phyloP scores from a whole-genome alignment of 2,888 invertebrate species.

The Rhagium mordax region DNA sequence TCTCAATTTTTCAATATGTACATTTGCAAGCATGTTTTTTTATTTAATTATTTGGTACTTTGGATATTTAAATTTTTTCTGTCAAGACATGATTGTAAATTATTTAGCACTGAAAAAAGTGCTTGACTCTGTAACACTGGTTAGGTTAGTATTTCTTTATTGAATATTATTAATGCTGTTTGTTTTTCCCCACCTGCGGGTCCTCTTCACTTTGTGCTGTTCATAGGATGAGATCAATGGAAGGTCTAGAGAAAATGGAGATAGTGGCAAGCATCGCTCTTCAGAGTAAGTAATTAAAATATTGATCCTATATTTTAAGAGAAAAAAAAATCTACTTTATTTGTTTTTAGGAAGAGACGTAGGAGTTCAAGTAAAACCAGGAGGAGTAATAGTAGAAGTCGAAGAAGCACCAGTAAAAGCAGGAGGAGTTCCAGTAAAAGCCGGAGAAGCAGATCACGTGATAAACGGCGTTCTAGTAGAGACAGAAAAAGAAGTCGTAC shows the following conservation, averaged over 20 bases:
- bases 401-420: slow-evolving; percentile 45
- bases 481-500: slow-evolving; percentile 69
- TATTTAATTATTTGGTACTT: not conserved
- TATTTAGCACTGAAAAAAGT: slow-evolving; percentile 23
- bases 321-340: too few species aligned
- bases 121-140: slow-evolving; percentile 34
- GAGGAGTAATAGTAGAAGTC: slow-evolving; percentile 39
- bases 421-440: slow-evolving; percentile 52
- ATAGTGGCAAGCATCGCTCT: slow-evolving; percentile 69
- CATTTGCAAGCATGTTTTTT: slow-evolving; percentile 22
- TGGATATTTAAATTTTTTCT: not conserved
- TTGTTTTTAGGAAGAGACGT: slow-evolving; percentile 48
- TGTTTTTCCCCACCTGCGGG: slow-evolving; percentile 66
- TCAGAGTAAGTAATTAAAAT: slow-evolving; percentile 71
- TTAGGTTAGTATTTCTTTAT: slow-evolving; percentile 25
- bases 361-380: slow-evolving; percentile 48
- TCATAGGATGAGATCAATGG: slow-evolving; percentile 72
- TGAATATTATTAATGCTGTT: slow-evolving; percentile 67
- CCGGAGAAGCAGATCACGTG: slow-evolving; percentile 54
- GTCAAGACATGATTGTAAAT: slow-evolving; percentile 29
- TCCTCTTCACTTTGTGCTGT: slow-evolving; percentile 68
- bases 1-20: slow-evolving; percentile 16
- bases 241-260: slow-evolving; percentile 77
- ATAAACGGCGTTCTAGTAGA: slow-evolving; percentile 58
- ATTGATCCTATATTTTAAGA: too few species aligned